Percentiles rank a stretch among this genome's conserved stretches.
phyloP scores from a whole-genome alignment of 2,113 vertebrate genomes.

The Galemys pyrenaicus region DNA sequence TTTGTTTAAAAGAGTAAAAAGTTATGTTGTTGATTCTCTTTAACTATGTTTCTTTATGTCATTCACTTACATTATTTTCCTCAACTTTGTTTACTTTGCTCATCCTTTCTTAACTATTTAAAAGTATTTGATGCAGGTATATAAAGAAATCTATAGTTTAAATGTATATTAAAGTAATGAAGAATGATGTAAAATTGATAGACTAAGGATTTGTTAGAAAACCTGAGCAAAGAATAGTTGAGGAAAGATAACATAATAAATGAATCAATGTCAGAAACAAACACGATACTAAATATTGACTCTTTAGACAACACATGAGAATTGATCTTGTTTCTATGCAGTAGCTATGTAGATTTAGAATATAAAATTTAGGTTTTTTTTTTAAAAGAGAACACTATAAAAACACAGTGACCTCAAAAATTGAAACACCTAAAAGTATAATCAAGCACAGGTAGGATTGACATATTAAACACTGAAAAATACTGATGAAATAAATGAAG shows the following conservation, averaged over 20 bases:
- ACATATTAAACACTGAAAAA: neutral
- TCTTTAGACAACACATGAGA: neutral
- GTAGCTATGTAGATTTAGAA: neutral
- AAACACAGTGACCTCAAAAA: neutral
- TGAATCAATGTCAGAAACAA: too few relatives aligned
- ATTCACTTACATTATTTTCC: neutral
- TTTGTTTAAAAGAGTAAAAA: neutral
- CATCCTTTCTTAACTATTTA: neutral
- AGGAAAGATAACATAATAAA: neutral
- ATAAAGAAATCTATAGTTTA: neutral
- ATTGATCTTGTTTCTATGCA: neutral
- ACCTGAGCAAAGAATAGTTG: neutral
- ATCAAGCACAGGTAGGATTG: neutral
- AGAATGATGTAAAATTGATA: neutral
- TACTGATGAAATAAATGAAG: neutral
- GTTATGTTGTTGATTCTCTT: neutral
- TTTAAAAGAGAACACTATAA: neutral
- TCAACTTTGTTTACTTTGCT: neutral
- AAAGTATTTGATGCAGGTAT: too few relatives aligned
- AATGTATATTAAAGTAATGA: too few relatives aligned
- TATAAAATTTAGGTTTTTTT: neutral
- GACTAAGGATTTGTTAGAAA: neutral
- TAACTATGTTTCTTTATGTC: neutral
- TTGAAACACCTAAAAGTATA: neutral
- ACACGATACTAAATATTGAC: too few relatives aligned